phyloP scores from a whole-genome alignment of 1,140 invertebrate genomes.

The Solenopsis invicta region DNA sequence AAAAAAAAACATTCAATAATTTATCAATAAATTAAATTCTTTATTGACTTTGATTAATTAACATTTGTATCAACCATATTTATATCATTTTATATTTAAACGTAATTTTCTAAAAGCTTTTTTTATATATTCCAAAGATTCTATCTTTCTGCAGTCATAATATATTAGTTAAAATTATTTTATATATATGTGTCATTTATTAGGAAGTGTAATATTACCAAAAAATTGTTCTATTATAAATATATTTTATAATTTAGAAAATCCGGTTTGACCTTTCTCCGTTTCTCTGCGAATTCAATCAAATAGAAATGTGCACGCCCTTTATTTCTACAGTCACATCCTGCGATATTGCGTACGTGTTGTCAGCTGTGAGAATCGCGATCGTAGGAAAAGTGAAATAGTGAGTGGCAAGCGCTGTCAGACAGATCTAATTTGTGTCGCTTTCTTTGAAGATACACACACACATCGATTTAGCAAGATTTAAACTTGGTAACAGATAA shows the following conservation, averaged over 20 bases:
- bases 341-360: neutral
- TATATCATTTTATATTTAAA: neutral
- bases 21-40: constrained; percentile 1
- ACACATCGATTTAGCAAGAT: constrained; percentile 19
- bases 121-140: neutral
- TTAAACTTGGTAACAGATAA: neutral
- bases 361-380: neutral
- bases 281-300: neutral
- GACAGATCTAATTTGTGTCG: constrained; percentile 53
- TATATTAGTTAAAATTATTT: neutral
- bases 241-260: neutral
- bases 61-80: neutral
- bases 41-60: neutral
- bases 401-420: constrained; percentile 20
- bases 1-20: neutral
- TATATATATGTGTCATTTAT: neutral
- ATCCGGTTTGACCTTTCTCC: neutral
- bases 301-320: neutral
- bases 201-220: neutral
- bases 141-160: neutral
- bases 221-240: neutral
- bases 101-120: neutral
- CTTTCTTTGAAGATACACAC: constrained; percentile 24
- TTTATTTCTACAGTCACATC: neutral
- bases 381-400: constrained; percentile 16